Percentiles rank a stretch among this genome's conserved stretches.
These are phyloP conservation scores for Plagiodera versicolora DNA, from an alignment of 2,888 invertebrate genomes.

Conservation along the genomic window DNA sequence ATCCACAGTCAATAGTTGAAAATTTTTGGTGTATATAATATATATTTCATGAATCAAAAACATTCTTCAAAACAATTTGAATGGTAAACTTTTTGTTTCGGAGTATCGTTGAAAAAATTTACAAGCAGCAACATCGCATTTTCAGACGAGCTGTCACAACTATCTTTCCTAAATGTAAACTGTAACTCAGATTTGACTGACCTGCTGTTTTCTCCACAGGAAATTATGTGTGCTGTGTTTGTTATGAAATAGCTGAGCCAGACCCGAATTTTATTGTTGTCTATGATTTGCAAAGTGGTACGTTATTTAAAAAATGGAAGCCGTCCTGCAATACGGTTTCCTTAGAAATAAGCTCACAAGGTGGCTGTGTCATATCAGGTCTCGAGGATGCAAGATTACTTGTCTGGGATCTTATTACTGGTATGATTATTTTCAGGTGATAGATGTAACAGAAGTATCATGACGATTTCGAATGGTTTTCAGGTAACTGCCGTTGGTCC, in stretches of 20 bases:
- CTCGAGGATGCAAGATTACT: slow-evolving; percentile 80
- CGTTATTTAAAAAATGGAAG: slow-evolving; percentile 90
- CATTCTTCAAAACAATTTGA: too few species aligned
- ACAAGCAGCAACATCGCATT: too few species aligned
- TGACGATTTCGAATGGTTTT: slow-evolving; percentile 14
- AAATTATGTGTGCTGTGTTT: slow-evolving; percentile 72
- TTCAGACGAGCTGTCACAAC: too few species aligned
- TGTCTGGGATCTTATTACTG: slow-evolving; percentile 85
- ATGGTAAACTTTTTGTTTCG: too few species aligned
- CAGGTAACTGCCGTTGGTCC: slow-evolving; percentile 77
- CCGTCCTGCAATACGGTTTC: slow-evolving; percentile 81
- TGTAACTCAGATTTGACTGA: too few species aligned
- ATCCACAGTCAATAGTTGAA: too few species aligned
- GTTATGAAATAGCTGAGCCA: slow-evolving; percentile 72
- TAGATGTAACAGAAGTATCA: background rate
- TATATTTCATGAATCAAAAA: too few species aligned
- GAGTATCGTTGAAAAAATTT: too few species aligned
- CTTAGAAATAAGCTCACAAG: slow-evolving; percentile 81
- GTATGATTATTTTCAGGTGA: slow-evolving; percentile 53
- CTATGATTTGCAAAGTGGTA: slow-evolving; percentile 87
- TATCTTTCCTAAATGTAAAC: too few species aligned
- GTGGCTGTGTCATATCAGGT: slow-evolving; percentile 82
- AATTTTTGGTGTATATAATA: too few species aligned
- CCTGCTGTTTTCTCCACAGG: slow-evolving; percentile 51
- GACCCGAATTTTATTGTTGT: slow-evolving; percentile 88